Evolutionary conservation across 2,113 vertebrate species (phyloP).

Genomic region (Dendropsophus ebraccatus): DNA sequence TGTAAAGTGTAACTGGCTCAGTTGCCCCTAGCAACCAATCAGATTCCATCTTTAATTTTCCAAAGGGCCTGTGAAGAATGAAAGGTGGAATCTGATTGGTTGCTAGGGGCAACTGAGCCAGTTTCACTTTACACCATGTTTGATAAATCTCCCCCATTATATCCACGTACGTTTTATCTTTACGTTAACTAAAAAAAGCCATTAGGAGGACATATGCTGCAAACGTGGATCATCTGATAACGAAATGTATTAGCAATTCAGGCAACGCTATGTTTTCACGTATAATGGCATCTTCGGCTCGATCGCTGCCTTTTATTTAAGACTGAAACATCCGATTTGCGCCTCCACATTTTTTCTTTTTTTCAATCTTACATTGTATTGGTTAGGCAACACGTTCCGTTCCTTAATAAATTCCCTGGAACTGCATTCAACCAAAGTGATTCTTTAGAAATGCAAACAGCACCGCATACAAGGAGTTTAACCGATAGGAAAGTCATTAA

Average conservation of each 20-base stretch:
- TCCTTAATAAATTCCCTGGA: conserved; percentile 12
- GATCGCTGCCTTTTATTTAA: background rate
- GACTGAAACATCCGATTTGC: background rate
- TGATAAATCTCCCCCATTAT: too few species aligned
- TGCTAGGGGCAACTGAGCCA: too few species aligned
- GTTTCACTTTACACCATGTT: too few species aligned
- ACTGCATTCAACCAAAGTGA: conserved; percentile 14
- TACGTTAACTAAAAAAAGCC: background rate
- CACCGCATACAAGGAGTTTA: conserved; percentile 27
- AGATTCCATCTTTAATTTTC: too few species aligned
- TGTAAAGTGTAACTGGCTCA: too few species aligned
- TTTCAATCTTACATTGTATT: background rate
- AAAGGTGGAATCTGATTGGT: too few species aligned
- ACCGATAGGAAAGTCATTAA: conserved; percentile 7
- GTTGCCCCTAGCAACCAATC: too few species aligned
- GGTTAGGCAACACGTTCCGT: background rate
- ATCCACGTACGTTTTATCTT: background rate
- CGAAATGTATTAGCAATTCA: background rate
- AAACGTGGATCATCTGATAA: background rate
- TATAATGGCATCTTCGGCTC: conserved; percentile 12
- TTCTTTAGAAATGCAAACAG: conserved; percentile 36
- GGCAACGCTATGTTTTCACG: background rate
- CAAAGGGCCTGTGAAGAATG: too few species aligned
- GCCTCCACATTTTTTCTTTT: background rate
- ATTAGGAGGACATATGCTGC: background rate